Conservation (phyloP, 2,797 vertebrate species). For the Myotis findleyi region DNA sequence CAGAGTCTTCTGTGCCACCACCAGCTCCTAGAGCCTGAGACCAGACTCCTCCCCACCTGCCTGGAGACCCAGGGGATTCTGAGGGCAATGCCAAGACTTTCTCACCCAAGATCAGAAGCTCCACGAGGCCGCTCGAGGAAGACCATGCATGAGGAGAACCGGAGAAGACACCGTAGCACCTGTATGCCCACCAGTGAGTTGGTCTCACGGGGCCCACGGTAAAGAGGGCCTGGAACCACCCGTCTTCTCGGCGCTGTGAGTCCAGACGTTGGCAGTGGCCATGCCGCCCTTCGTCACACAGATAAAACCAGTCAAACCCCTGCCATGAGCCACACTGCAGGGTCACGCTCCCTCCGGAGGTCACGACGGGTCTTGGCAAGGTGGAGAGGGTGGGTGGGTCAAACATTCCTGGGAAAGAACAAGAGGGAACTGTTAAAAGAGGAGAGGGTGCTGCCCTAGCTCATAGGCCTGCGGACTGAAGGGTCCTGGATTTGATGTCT, state of each 20-base stretch:
- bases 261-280: background rate
- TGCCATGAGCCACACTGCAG: background rate
- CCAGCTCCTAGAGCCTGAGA: background rate
- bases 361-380: background rate
- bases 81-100: too few relatives aligned
- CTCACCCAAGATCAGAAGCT: background rate
- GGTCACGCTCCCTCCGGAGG: background rate
- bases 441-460: background rate
- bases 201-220: background rate
- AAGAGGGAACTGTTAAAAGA: background rate
- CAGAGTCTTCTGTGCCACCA: background rate
- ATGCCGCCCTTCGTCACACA: background rate
- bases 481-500: background rate
- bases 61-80: background rate
- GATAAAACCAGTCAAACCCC: background rate
- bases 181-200: background rate
- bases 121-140: background rate
- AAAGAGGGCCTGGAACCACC: background rate
- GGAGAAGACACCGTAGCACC: background rate
- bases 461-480: too few relatives aligned
- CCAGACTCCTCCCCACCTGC: background rate
- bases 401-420: background rate
- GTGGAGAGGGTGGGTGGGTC: background rate
- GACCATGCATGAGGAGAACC: background rate
- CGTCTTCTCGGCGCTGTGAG: background rate